phyloP scores from a whole-genome alignment of 1,140 invertebrate genomes.

The Zaprionus nigranus region DNA sequence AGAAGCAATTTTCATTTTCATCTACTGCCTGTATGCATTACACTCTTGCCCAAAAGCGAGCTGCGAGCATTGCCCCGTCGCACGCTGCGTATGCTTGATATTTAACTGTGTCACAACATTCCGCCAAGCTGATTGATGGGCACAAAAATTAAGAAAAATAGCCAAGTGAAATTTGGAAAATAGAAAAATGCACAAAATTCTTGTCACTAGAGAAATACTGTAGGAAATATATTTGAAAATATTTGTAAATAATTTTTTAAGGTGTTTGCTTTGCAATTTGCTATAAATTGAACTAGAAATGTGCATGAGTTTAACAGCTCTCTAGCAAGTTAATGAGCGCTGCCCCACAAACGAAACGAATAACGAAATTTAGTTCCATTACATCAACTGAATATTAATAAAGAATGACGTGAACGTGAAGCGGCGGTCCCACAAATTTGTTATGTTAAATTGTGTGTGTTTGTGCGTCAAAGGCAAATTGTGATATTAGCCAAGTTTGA shows the following conservation, averaged over 20 bases:
- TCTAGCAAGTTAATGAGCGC: no score
- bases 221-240: background rate
- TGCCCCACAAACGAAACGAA: constrained; percentile 1
- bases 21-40: constrained; percentile 25
- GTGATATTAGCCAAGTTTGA: constrained; percentile 52
- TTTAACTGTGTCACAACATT: constrained; percentile 44
- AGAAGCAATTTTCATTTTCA: constrained; percentile 35
- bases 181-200: background rate
- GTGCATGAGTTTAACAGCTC: background rate
- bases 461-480: constrained; percentile 55
- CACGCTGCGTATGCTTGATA: constrained; percentile 48
- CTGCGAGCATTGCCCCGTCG: background rate
- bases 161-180: constrained; percentile 19
- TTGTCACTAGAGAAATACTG: background rate
- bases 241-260: background rate
- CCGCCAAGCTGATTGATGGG: constrained; percentile 45
- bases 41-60: constrained; percentile 33
- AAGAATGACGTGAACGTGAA: constrained; percentile 62
- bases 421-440: constrained; percentile 36
- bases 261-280: background rate
- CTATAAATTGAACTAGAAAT: background rate
- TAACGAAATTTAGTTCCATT: constrained; percentile 48
- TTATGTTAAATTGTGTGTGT: constrained; percentile 42
- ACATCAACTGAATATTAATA: constrained; percentile 81
- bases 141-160: constrained; percentile 20